These are phyloP conservation scores for Amblyraja radiata DNA, from an alignment of 2,797 vertebrate species.

Conservation along the genomic window DNA sequence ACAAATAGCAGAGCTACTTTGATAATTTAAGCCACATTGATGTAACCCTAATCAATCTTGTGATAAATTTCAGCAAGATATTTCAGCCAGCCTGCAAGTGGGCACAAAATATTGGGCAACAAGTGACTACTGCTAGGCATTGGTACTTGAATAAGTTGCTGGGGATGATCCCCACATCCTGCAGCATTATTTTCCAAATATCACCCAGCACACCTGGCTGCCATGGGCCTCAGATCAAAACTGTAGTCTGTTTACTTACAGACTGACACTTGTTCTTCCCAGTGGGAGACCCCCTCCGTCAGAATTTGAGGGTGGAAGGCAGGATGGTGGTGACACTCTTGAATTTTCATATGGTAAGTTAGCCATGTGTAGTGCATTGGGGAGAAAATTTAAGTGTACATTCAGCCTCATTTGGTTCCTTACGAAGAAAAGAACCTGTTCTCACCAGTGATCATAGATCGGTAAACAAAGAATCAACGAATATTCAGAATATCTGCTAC, in stretches of 20 bases:
- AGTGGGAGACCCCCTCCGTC: not conserved
- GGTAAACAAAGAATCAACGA: slow-evolving; percentile 36
- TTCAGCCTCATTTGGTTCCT: not conserved
- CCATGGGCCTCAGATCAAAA: not conserved
- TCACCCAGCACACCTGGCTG: not conserved
- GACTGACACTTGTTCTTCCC: not conserved
- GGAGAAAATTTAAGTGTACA: not conserved
- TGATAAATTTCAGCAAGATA: not conserved
- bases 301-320: not conserved
- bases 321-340: not conserved
- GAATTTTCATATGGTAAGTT: not conserved
- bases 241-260: not conserved
- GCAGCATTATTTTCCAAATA: not conserved
- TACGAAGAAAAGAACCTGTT: not conserved
- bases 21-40: not conserved
- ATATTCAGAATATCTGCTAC: slow-evolving; percentile 46
- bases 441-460: not conserved
- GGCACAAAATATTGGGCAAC: not conserved
- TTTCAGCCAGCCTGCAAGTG: not conserved
- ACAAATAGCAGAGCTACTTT: no score
- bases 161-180: not conserved
- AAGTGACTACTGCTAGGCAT: not conserved
- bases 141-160: not conserved
- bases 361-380: not conserved
- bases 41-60: not conserved